Base-by-base conservation (phyloP, 2,113 vertebrate genomes). In the Gavialis gangeticus region DNA sequence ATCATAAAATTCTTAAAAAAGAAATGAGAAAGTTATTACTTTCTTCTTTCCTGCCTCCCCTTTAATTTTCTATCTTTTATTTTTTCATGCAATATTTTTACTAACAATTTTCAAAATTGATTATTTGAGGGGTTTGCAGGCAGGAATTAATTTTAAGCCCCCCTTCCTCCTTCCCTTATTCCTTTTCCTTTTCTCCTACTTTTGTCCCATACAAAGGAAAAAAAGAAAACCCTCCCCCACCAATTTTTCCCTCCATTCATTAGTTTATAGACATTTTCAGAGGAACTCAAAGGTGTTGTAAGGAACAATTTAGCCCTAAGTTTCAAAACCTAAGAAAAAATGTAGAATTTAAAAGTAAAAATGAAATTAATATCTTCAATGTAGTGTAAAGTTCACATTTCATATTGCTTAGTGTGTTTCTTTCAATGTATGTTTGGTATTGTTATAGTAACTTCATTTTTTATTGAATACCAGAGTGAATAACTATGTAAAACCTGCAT, bases 401-500 rank as follows among this genome's bases (percentile, higher is more conserved):
- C 89, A 94, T 95, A 93, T 76, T 86, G 22, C 60, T 76, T 12
- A 89, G 34, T 82, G 34, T 75, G 16, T 89, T 97, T 96, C 92
- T 96, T 81, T 94, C 94, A 94, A 88, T 77, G 89, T 92, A 85
- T 73, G 4, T 57, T 97, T 76, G 66, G 83, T 90, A 95, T 92
- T 96, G 62, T 69, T 96, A 80, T 46, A 89, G 90, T 88, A 94
- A 63, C 21, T 63, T 97, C 80, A 95, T 96, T 97, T 97, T 96
- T 96, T 87, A 95, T 93, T 92, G 92, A 97, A 94, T 95, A 93
- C 79, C 4, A 0, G 69, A 79, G 22, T 80, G 94, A 96, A 94
- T 96, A 96, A 87, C 77, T 78, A 4, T 79, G 75, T 80, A 94
- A 97, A 97, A 96, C 84, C 69, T 81, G 60, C 84, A 84, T 95